Evolutionary conservation across 2,113 vertebrate genomes (phyloP), one percentile per base, ranked within the genome.

Genomic region (Lophius piscatorius): DNA sequence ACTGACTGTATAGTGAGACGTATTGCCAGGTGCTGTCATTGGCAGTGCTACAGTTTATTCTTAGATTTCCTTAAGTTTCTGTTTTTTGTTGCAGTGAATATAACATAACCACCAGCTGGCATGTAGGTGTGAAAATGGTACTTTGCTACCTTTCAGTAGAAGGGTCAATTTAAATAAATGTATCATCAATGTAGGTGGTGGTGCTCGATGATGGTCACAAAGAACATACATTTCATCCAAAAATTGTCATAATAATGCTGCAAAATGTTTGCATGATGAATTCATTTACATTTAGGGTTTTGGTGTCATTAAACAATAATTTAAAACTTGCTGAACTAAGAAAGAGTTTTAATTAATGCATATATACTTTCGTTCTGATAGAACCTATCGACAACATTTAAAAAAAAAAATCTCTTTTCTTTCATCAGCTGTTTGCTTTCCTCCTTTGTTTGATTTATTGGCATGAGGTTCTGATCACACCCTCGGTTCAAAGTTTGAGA

Each of bases 401-500:
- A 61, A 2, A 35, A 70, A 38, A 70, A n/a, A 18, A 34, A 51
- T 57, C 58, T 45, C 58, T 70, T 49, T 38, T 71, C 63, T 63
- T 23, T 55, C 52, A 36, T 61, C 68, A 40, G 46, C 21, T 44
- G 36, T 13, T 3, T 44, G 11, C 40, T 60, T 6, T 41, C 14
- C 9, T 44, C 16, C 47, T 57, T 9, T 17, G 24, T 58, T 20
- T 70, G 24, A 78, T 83, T 81, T 78, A 74, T 62, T 57, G 31
- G 41, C 16, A 29, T 45, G 38, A 31, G 24, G 31, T 57, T 78
- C 77, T 63, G 35, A 48, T 76, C n/a, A 38, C 33, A 71, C 71
- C 40, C 68, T 66, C 78, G 59, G 39, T 63, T 40, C 48, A 72
- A 65, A 79, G 60, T 54, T 46, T 64, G 54, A 77, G 51, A 9